Percentiles rank a stretch among this genome's conserved stretches.
These are phyloP conservation scores for Mustelus asterias DNA, from an alignment of 2,113 vertebrate species.

Conservation along the genomic window DNA sequence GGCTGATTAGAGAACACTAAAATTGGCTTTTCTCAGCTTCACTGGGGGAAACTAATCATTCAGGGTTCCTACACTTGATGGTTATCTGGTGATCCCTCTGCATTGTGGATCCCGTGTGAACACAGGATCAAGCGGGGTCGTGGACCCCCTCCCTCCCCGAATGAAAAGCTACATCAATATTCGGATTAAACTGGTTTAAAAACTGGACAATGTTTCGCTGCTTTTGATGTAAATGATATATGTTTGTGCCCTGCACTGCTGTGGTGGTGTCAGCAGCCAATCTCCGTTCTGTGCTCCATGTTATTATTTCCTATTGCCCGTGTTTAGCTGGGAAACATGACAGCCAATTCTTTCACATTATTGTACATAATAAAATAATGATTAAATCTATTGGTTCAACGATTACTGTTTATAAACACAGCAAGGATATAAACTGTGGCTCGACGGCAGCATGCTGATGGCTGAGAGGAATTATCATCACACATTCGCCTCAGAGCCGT, in stretches of 20 bases:
- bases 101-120: not conserved
- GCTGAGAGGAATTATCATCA: constrained; percentile 3
- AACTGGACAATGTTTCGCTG: not conserved
- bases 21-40: not conserved
- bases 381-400: constrained; percentile 25
- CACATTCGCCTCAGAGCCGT: not conserved
- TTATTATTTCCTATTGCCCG: constrained; percentile 1
- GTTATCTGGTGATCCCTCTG: not conserved
- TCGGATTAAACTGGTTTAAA: not conserved
- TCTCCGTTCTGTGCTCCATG: constrained; percentile 4
- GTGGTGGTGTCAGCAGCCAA: not conserved
- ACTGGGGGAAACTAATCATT: not conserved
- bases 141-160: not conserved
- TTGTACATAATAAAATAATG: not conserved
- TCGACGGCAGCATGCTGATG: not conserved
- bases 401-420: constrained; percentile 26
- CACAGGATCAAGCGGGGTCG: not conserved
- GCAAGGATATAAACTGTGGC: too few species aligned
- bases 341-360: constrained; percentile 7
- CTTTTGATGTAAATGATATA: not conserved
- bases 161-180: not conserved
- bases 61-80: not conserved
- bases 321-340: not conserved
- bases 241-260: not conserved
- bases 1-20: not conserved